Evolutionary conservation across 2,113 vertebrate species (phyloP).

Genomic region (Meriones unguiculatus): DNA sequence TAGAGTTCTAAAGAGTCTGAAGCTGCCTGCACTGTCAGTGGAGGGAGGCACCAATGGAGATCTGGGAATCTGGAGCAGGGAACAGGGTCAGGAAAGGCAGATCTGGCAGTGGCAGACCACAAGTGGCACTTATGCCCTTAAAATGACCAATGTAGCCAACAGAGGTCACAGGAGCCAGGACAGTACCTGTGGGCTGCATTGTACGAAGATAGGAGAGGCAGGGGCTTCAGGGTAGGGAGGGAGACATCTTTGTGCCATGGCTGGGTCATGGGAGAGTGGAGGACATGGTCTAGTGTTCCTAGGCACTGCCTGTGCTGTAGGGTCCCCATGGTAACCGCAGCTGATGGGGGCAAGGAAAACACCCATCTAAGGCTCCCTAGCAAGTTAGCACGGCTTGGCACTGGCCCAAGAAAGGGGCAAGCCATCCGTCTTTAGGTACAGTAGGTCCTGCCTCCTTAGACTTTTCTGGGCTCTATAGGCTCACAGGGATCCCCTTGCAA

Average conservation of each 20-base stretch:
- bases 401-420: not conserved
- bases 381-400: not conserved
- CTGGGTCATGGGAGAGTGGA: not conserved
- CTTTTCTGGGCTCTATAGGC: not conserved
- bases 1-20: not conserved
- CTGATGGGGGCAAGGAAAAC: rapidly evolving
- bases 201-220: too few species aligned
- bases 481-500: not conserved
- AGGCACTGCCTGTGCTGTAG: not conserved
- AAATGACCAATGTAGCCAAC: not conserved
- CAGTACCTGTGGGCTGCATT: not conserved
- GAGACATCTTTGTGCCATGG: not conserved
- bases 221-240: rapidly evolving
- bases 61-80: not conserved
- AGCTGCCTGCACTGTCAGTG: rapidly evolving
- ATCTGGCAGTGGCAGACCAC: not conserved
- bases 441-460: too few species aligned
- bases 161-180: not conserved
- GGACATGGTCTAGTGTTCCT: too few species aligned
- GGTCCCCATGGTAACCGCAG: not conserved
- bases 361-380: not conserved
- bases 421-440: not conserved
- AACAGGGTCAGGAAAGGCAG: not conserved
- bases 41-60: not conserved
- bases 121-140: rapidly evolving